phyloP scores from a whole-genome alignment of 2,113 vertebrate species.

The Cheirogaleus medius region DNA sequence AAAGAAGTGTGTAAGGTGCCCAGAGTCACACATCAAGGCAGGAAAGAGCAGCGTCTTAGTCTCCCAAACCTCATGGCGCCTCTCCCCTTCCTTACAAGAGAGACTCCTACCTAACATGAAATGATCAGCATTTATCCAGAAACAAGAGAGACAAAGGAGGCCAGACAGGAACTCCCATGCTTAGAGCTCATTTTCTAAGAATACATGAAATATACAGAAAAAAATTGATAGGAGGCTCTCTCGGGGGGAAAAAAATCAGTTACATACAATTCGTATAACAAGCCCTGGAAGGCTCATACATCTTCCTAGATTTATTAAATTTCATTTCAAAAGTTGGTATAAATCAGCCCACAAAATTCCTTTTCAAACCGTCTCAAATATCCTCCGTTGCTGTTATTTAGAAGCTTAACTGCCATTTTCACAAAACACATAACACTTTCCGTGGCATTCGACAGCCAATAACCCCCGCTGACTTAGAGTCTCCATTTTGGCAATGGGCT shows the following conservation, averaged over 20 bases:
- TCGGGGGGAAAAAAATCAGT: not conserved
- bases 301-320: conserved; percentile 78
- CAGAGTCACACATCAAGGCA: not conserved
- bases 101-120: not conserved
- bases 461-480: conserved; percentile 56
- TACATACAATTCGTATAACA: conserved; percentile 75
- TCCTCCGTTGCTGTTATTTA: conserved; percentile 66
- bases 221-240: conserved; percentile 55
- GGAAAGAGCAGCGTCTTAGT: not conserved
- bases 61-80: rapidly evolving
- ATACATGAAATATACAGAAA: conserved; percentile 56
- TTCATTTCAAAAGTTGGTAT: conserved; percentile 77
- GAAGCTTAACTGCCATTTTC: conserved; percentile 63
- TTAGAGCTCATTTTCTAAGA: conserved; percentile 61
- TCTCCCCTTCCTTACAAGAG: not conserved
- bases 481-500: not conserved
- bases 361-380: conserved; percentile 48
- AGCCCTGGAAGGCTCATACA: conserved; percentile 69
- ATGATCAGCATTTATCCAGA: not conserved
- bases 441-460: conserved; percentile 44
- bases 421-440: conserved; percentile 60
- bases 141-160: not conserved
- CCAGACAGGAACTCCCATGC: not conserved
- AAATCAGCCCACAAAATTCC: conserved; percentile 73
- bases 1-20: not conserved